Base-by-base conservation (phyloP, 2,113 vertebrate species). In the Tenrec ecaudatus region DNA sequence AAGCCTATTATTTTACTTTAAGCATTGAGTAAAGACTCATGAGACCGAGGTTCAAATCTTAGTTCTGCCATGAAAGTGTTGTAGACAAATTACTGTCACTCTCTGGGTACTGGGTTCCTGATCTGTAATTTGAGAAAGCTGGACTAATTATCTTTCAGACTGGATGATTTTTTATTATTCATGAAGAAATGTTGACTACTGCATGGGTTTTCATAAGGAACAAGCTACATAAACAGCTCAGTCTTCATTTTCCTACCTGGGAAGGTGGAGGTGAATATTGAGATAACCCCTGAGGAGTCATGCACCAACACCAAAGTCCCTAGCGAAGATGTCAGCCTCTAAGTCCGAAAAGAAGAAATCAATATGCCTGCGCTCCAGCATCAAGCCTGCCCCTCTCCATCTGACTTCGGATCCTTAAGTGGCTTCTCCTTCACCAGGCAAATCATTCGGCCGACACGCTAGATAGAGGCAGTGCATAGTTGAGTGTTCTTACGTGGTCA, bases 1-100 rank as follows among this genome's bases (percentile, higher is more conserved):
- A 89, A 88, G 83, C 62, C 73, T 69, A 36, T 89, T 87, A 47
- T 77, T 84, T 87, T 84, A 64, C 82, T 92, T 93, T 90, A 91
- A 94, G 71, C 38, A 79, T 38, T 62, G 23, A 85, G 71, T 22
- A 38, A 62, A 84, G 25, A 89, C 66, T 84, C 75, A 6, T 73
- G 31, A 95, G 75, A 68, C 20, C 6, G 73, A 68, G 43, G 31
- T 82, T 91, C 69, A 95, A 79, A 88, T 82, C 68, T 66, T 85
- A 84, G 31, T 20, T 92, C 88, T 77, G 36, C 58, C 33, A 77
- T 0, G 22, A 27, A 89, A 69, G 57, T 84, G 68, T 68, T 64
- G 5, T 79, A 92, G 27, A 17, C 60, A 87, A 91, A 47, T 87
- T 78, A 33, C 43, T 94, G 86, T 84, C 76, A 19, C 33, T 91